Percentiles rank a stretch among this genome's conserved stretches.
Evolutionary conservation across 1,140 invertebrate genomes (phyloP).

Genomic region (Pachyrhynchus sulphureomaculatus): DNA sequence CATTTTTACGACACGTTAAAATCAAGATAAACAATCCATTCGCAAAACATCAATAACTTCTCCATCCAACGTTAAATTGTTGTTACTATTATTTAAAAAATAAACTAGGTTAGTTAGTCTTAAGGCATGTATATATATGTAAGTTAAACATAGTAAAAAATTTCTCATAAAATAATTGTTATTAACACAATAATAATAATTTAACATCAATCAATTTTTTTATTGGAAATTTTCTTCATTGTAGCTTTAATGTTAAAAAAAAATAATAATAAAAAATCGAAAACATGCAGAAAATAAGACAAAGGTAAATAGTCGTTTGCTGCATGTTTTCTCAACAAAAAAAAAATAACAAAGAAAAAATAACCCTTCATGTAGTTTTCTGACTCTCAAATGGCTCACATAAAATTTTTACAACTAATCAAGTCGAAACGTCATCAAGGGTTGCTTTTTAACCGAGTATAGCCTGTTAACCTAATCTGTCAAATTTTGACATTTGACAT

Average conservation of each 20-base stretch:
- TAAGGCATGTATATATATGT: too few species aligned
- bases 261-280: background rate
- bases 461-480: background rate
- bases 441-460: slow-evolving; percentile 15
- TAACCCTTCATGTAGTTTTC: slow-evolving; percentile 22
- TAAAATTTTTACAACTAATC: background rate
- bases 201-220: too few species aligned
- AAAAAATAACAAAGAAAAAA: slow-evolving; percentile 15
- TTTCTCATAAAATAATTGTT: too few species aligned
- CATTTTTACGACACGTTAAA: too few species aligned
- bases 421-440: slow-evolving; percentile 7
- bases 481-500: slow-evolving; percentile 6
- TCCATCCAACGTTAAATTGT: too few species aligned
- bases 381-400: slow-evolving; percentile 32
- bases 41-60: too few species aligned
- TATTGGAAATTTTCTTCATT: too few species aligned
- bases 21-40: too few species aligned
- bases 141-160: too few species aligned
- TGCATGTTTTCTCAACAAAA: background rate
- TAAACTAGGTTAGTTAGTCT: too few species aligned
- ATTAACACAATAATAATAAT: too few species aligned
- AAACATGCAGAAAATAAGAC: background rate
- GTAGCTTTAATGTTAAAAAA: background rate
- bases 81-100: too few species aligned
- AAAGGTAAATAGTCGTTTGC: background rate